These are phyloP conservation scores for Cacoxenus indagator DNA, from an alignment of 2,888 invertebrate genomes.

Conservation along the genomic window DNA sequence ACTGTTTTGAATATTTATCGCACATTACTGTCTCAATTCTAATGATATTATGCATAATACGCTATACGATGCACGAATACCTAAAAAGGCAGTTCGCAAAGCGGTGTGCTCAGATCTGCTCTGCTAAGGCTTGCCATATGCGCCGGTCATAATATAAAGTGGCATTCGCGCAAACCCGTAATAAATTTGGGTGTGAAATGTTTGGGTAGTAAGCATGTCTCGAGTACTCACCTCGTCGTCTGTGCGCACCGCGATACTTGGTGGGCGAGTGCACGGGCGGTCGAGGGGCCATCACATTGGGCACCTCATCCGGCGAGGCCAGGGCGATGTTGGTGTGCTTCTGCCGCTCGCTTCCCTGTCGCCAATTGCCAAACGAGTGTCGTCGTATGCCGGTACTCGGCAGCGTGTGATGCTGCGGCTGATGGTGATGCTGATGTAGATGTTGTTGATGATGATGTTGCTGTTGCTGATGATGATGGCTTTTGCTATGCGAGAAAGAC, in stretches of 20 bases:
- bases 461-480: neutral
- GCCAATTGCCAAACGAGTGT: conserved; percentile 70
- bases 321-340: conserved; percentile 49
- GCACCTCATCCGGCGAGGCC: conserved; percentile 69
- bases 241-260: conserved; percentile 66
- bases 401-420: conserved; percentile 65
- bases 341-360: conserved; percentile 53
- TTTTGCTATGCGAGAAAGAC: neutral
- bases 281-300: conserved; percentile 69
- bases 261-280: conserved; percentile 66
- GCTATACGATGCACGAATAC: conserved; percentile 14
- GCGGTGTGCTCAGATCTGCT: neutral
- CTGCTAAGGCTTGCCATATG: neutral
- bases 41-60: conserved; percentile 23
- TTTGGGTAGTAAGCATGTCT: neutral
- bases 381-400: conserved; percentile 65
- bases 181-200: neutral
- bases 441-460: neutral
- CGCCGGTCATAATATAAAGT: neutral
- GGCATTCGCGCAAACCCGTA: conserved; percentile 4
- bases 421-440: conserved; percentile 26
- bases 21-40: conserved; percentile 31
- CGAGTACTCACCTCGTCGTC: conserved; percentile 64
- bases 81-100: neutral
- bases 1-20: conserved; percentile 24